Conservation (phyloP, 2,113 vertebrate genomes). For the Camarhynchus parvulus region DNA sequence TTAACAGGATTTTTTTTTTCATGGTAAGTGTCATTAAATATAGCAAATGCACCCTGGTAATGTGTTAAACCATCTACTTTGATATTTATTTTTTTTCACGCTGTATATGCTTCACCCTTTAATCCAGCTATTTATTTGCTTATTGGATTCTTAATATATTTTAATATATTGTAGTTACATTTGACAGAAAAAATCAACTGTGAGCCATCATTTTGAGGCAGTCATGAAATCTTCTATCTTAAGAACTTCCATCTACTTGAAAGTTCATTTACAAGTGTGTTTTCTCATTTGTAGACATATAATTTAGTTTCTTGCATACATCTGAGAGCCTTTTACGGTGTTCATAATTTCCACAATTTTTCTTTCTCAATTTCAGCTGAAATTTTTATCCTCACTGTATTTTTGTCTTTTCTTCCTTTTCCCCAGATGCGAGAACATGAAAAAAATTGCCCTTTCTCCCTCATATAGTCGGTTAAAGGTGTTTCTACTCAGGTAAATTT, state of each 20-base stretch:
- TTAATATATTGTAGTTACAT: not conserved
- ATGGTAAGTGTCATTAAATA: not conserved
- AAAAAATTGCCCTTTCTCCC: not conserved
- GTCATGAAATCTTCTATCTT: not conserved
- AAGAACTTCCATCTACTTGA: not conserved
- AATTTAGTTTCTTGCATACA: not conserved
- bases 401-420: not conserved
- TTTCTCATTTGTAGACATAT: not conserved
- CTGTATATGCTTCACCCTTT: not conserved
- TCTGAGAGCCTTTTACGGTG: not conserved
- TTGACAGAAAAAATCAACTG: not conserved
- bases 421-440: not conserved
- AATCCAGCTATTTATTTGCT: not conserved
- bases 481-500: not conserved
- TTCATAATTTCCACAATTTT: not conserved
- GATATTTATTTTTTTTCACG: not conserved
- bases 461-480: not conserved
- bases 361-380: not conserved
- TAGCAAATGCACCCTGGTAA: not conserved
- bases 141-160: not conserved
- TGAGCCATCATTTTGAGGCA: not conserved
- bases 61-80: not conserved
- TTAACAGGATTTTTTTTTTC: not conserved
- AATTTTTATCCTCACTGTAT: not conserved
- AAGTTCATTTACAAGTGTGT: not conserved